Base-by-base conservation (phyloP, 2,888 invertebrate species). In the Euclidia mi region DNA sequence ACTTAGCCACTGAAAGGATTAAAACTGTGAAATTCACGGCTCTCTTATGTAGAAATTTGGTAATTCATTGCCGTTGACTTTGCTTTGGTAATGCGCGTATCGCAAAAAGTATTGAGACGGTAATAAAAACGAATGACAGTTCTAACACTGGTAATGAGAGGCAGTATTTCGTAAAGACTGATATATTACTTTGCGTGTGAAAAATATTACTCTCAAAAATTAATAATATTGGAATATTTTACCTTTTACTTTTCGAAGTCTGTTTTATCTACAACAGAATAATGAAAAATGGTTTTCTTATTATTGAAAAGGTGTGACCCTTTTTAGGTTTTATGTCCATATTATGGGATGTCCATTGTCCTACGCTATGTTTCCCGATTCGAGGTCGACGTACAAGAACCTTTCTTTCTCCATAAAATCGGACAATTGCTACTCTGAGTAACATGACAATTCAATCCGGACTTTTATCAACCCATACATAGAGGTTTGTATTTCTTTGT, bases 11-110 rank as follows among this genome's bases (percentile, higher is more conserved):
- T 82, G 85, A 88, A 89, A 87, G 88, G 88, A 85, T 86, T 85
- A 82, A 84, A 85, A 85, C 81, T 81, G 82, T 67, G 74, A 84
- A 86, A 87, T 81, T 87, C 82, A 70, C 75, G 84, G 84, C 82
- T 87, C 83, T 82, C 84, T 81, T 85, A 83, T 84, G 85, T 85
- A 84, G 82, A 83, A 88, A 89, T 89, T 89, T 87, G 82, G 87
- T 89, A 85, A 89, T 89, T 89, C 87, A 89, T 88, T 88, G 85
- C 84, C 77, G 80, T 84, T 82, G 78, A 82, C 79, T 84, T 85
- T 77, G 71, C 82, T 79, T 65, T 47, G 65, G 78, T 79, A 76
- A 81, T 81, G 77, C 55, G 68, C 73, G 79, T 85, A 85, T 87
- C 75, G 82, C 83, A 68, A 81, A 84, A 89, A 88, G 68, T 85